Base-by-base conservation (phyloP, 2,888 invertebrate species). In the Pterobdella sp. region DNA sequence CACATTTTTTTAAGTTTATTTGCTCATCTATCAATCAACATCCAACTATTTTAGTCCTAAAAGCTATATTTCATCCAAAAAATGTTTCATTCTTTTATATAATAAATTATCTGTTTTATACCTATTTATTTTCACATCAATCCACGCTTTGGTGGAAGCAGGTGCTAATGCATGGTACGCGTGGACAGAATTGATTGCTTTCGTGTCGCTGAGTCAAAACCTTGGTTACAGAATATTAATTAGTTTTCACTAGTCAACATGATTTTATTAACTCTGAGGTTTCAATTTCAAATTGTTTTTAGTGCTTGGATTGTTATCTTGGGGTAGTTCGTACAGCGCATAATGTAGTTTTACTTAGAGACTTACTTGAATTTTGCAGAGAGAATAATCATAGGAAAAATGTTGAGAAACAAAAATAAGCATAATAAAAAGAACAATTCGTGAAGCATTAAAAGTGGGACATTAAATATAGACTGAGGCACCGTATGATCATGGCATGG, bases 151-250 rank as follows among this genome's bases (percentile, higher is more conserved):
- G 49, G 22, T 7, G 22, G 22, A 42, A 42, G 49, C 49, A 42
- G 49, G 49, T 42, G 49, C 22, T 42, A 42, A 42, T 42, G 49
- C 10, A 42, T 42, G 7, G 49, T 7, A 42, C 7, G 49, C 49
- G 7, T 42, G 49, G 10, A 42, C 49, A 42, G 49, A 42, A 42
- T 42, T 42, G 49, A 42, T 42, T 22, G 49, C 49, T 42, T n/a
- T n/a, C n/a, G n/a, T n/a, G n/a, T n/a, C n/a, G n/a, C n/a, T n/a
- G n/a, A n/a, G 49, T 42, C 49, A 42, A 42, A 14, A 22, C 49
- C 49, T 42, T 42, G 49, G 49, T 42, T 42, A 42, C 49, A 42
- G 49, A 42, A 42, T 42, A 42, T 42, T 42, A 42, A 42, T 42
- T 42, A 22, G 49, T 42, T 22, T 42, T 22, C 49, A 7, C 7